Conservation (phyloP, 2,888 invertebrate genomes). For the Dynastes hyllus region DNA sequence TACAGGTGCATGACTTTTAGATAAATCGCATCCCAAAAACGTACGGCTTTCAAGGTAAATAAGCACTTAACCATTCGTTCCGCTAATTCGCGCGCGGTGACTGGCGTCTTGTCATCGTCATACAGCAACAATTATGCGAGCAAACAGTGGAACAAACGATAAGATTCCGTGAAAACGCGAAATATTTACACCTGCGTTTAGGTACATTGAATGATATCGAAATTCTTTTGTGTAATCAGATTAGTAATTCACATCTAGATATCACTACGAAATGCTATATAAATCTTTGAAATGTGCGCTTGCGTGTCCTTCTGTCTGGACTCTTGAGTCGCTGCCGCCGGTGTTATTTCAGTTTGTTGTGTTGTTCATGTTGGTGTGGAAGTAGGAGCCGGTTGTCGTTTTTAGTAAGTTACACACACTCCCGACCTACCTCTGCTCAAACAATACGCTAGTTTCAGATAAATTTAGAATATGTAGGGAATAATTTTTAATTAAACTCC, state of each 20-base stretch:
- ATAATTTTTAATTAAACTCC: too few relatives aligned
- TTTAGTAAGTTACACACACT: conserved; percentile 27
- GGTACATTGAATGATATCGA: conserved; percentile 1
- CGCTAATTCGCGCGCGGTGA: neutral
- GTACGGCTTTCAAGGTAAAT: conserved; percentile 13
- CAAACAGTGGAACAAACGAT: conserved; percentile 13
- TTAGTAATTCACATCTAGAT: conserved; percentile 26
- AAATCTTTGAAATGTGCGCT: conserved; percentile 42
- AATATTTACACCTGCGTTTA: conserved; percentile 19
- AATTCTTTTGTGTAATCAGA: conserved; percentile 6
- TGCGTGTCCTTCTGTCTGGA: conserved; percentile 29
- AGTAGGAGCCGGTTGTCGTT: conserved; percentile 26
- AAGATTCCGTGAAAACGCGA: neutral
- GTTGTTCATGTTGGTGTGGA: conserved; percentile 40
- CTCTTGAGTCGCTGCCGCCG: conserved; percentile 32
- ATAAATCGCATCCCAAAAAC: conserved; percentile 10
- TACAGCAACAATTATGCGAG: neutral
- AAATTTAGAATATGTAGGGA: neutral
- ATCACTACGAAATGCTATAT: conserved; percentile 27
- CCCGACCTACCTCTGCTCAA: conserved; percentile 28
- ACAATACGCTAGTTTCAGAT: neutral
- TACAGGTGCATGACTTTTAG: conserved; percentile 15
- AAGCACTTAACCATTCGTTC: neutral
- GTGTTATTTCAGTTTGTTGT: conserved; percentile 47
- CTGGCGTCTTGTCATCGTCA: neutral